These are phyloP conservation scores for Bilobella aurantiaca DNA, from an alignment of 1,140 invertebrate genomes.

Conservation along the genomic window DNA sequence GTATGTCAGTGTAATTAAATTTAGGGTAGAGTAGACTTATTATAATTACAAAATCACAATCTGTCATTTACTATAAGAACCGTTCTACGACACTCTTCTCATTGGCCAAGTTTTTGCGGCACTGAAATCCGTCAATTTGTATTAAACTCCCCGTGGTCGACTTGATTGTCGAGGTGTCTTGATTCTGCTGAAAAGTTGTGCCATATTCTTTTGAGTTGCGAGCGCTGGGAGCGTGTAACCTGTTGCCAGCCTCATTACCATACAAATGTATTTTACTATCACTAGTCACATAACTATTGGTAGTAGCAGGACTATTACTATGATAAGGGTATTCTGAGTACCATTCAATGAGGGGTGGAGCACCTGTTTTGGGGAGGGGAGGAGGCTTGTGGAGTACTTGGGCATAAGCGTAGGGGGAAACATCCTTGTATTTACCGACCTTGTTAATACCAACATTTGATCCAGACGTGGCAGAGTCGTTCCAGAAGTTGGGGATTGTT, in stretches of 20 bases:
- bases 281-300: neutral
- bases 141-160: slow-evolving; percentile 29
- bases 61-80: slow-evolving; percentile 25
- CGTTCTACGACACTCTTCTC: slow-evolving; percentile 33
- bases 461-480: slow-evolving; percentile 29
- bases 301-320: neutral
- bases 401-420: slow-evolving; percentile 35
- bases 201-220: neutral
- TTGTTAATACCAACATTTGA: neutral
- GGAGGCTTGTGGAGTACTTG: slow-evolving; percentile 20
- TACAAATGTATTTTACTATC: slow-evolving; percentile 23
- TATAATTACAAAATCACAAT: neutral
- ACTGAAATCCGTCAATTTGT: slow-evolving; percentile 34
- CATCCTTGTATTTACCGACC: slow-evolving; percentile 15
- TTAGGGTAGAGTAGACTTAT: too few relatives aligned
- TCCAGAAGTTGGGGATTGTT: slow-evolving; percentile 35
- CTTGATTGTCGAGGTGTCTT: slow-evolving; percentile 23
- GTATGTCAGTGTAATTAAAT: too few relatives aligned
- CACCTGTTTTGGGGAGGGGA: slow-evolving; percentile 14
- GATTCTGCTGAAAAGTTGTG: slow-evolving; percentile 6
- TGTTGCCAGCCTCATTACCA: too few relatives aligned
- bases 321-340: slow-evolving; percentile 26
- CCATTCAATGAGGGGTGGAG: slow-evolving; percentile 32
- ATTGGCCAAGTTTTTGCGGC: slow-evolving; percentile 27
- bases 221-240: too few relatives aligned